Evolutionary conservation across 30 jellyfish, hydroid and myxozoan genomes (phyloP), one percentile per base, ranked within the genome.

Genomic region (Pseudorhiza aurosa): DNA sequence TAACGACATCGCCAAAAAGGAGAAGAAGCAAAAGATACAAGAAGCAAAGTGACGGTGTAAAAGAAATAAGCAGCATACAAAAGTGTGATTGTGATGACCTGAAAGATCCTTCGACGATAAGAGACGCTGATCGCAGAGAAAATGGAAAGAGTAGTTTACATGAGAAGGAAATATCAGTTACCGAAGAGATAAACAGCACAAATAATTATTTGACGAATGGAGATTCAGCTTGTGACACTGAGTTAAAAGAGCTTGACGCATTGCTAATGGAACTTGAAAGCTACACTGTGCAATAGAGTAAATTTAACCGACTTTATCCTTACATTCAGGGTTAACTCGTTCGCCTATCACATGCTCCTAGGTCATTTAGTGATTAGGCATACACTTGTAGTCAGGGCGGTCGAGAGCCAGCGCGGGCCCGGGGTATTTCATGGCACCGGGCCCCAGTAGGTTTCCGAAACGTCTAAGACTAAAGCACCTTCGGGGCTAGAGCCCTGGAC

Each of bases 161-260:
- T 18, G 35, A 10, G 14, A 53, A 53, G 4, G 14, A 21, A 18
- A 36, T 18, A 53, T 4, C 22, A 18, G 35, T 17, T 17, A 53
- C 3, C 24, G 67, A 8, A 19, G 3, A 33, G 2, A 15, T 3
- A 53, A 27, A 7, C 30, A 22, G 22, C 1, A 49, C 27, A 26
- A 32, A 21, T 55, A 33, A n/a, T n/a, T n/a, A n/a, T n/a, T n/a
- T n/a, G n/a, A n/a, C n/a, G n/a, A n/a, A n/a, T n/a, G n/a, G 17
- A 8, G 62, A 31, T 25, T 8, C 67, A 7, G 77, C 18, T 19
- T 39, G 45, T 29, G 73, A 51, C 1, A 72, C 17, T 47, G 91
- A 39, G 36, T 22, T 80, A 18, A 62, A 62, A 50, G 83, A 80
- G 28, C 46, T 80, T 11, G 91, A 80, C 49, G 65, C 75, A n/a